phyloP scores from a whole-genome alignment of 2,797 vertebrate species.

The Chrosomus eos region DNA sequence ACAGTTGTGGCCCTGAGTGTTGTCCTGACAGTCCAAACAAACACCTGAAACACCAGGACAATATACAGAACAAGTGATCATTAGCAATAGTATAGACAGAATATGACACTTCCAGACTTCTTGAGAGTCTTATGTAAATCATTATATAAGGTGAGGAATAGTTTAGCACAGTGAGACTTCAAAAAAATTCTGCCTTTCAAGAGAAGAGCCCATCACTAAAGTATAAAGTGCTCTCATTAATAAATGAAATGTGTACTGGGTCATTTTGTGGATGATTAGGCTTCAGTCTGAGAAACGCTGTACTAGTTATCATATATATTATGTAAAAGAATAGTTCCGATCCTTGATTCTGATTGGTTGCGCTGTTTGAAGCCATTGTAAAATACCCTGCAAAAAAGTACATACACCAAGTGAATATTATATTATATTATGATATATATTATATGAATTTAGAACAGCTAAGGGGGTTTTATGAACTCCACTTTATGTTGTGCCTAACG shows the following conservation, averaged over 20 bases:
- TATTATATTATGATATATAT: no score
- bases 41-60: conserved; percentile 72
- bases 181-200: not conserved
- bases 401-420: not conserved
- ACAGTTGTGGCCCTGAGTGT: conserved; percentile 86
- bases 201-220: not conserved
- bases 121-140: not conserved
- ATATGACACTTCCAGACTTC: not conserved
- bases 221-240: not conserved
- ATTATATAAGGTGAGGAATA: not conserved
- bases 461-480: no score
- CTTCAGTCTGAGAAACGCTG: not conserved
- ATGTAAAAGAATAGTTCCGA: not conserved
- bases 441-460: no score
- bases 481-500: no score
- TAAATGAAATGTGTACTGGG: not conserved
- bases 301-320: not conserved
- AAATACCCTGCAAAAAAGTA: not conserved
- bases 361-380: not conserved
- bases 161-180: not conserved
- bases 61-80: not conserved
- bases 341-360: no score
- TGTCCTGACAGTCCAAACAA: conserved; percentile 88
- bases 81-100: not conserved
- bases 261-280: not conserved